Percentiles rank a stretch among this genome's conserved stretches.
These are phyloP conservation scores for Lepidochrysops patricia DNA, from an alignment of 2,888 invertebrate species.

Conservation along the genomic window DNA sequence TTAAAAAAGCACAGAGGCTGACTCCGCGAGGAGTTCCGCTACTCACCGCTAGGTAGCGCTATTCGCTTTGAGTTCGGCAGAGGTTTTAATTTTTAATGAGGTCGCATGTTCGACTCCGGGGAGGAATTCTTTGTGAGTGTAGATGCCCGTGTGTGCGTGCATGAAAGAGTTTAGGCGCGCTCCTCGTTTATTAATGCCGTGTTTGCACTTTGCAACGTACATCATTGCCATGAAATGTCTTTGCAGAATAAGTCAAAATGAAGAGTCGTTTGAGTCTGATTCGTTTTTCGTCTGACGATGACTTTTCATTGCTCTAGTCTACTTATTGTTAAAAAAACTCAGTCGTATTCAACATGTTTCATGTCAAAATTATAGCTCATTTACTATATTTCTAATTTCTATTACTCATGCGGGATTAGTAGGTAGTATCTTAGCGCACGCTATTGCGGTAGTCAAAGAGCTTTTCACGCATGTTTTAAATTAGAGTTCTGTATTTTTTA, in stretches of 20 bases:
- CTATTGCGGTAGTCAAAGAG: too few relatives aligned
- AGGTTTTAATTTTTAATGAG: slow-evolving; percentile 70
- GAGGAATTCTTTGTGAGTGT: slow-evolving; percentile 46
- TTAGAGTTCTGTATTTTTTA: too few relatives aligned
- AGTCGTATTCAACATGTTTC: too few relatives aligned
- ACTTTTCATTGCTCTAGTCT: background rate
- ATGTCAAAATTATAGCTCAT: too few relatives aligned
- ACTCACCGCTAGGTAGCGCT: slow-evolving; percentile 66
- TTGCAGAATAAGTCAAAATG: background rate
- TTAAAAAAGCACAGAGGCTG: slow-evolving; percentile 71
- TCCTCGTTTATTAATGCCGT: slow-evolving; percentile 56
- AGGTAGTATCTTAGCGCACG: too few relatives aligned
- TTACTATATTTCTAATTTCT: too few relatives aligned
- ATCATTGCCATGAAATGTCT: slow-evolving; percentile 1
- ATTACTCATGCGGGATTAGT: too few relatives aligned
- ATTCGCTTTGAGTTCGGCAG: slow-evolving; percentile 60
- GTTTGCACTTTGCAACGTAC: slow-evolving; percentile 15
- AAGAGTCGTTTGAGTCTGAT: background rate
- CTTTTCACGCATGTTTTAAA: too few relatives aligned
- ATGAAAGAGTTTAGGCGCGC: slow-evolving; percentile 52
- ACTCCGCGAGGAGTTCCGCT: slow-evolving; percentile 67
- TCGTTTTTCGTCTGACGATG: background rate
- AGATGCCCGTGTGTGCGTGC: slow-evolving; percentile 38
- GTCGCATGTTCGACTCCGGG: slow-evolving; percentile 57
- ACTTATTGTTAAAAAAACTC: background rate